phyloP scores from a whole-genome alignment of 2,797 vertebrate genomes.

The Myotis planiceps region DNA sequence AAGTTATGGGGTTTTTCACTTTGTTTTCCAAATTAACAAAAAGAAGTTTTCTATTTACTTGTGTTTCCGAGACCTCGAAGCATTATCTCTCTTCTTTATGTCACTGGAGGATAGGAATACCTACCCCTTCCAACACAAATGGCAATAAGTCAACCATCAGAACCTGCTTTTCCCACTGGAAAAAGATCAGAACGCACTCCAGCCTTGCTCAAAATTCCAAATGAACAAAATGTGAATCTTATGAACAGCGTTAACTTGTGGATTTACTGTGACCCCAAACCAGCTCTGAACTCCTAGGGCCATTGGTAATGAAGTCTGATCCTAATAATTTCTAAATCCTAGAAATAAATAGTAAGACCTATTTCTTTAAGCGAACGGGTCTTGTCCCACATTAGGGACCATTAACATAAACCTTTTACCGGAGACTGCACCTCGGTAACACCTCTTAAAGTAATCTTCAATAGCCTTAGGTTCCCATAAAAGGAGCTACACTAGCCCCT shows the following conservation, averaged over 20 bases:
- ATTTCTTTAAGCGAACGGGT: background rate
- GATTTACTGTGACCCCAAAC: background rate
- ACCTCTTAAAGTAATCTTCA: background rate
- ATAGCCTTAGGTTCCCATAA: background rate
- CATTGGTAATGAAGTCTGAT: background rate
- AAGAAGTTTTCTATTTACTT: background rate
- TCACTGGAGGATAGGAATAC: background rate
- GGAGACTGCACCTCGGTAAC: background rate
- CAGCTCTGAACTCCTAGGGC: background rate
- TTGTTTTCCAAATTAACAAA: background rate
- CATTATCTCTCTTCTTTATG: background rate
- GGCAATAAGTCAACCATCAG: background rate
- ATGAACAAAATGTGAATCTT: background rate
- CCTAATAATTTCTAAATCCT: background rate
- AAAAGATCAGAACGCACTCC: background rate
- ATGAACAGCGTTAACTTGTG: background rate
- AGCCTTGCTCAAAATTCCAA: background rate
- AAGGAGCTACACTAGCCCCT: background rate
- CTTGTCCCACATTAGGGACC: background rate
- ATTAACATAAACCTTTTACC: background rate
- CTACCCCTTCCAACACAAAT: background rate
- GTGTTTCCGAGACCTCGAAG: slow-evolving; percentile 2
- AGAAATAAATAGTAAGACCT: slow-evolving; percentile 4
- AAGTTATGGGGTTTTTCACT: background rate
- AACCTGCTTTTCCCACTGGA: background rate